Percentiles rank a stretch among this genome's conserved stretches.
phyloP scores from a whole-genome alignment of 2,113 vertebrate genomes.

The Pseudorectes ferrugineus region DNA sequence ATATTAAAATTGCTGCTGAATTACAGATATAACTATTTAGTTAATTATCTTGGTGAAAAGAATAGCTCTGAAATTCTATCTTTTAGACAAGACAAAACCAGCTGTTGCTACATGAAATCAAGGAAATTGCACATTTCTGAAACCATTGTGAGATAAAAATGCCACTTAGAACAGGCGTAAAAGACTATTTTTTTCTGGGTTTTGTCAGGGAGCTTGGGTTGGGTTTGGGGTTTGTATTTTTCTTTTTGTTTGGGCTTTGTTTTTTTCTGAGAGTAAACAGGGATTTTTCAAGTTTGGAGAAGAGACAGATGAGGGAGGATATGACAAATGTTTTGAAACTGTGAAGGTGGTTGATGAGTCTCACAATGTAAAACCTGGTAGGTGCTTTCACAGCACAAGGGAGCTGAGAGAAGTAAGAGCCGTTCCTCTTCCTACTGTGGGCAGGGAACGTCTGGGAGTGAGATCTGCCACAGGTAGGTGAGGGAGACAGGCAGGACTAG shows the following conservation, averaged over 20 bases:
- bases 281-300: background rate
- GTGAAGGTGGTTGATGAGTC: background rate
- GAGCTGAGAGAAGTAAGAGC: background rate
- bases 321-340: background rate
- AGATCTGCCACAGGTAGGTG: background rate
- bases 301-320: background rate
- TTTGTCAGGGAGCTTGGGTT: background rate
- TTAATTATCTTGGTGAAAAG: conserved; percentile 42
- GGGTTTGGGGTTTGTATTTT: background rate
- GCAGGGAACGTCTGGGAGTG: background rate
- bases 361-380: background rate
- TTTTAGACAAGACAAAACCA: background rate
- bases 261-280: background rate
- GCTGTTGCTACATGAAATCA: background rate
- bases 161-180: background rate
- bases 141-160: background rate
- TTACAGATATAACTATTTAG: conserved; percentile 34
- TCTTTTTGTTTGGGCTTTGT: background rate
- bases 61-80: background rate
- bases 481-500: background rate
- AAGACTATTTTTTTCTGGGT: background rate
- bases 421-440: background rate
- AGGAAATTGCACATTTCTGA: background rate
- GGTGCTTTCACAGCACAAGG: background rate
- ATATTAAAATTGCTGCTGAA: conserved; percentile 32